A percentile compares a stretch with the other conserved stretches of the same genome.
phyloP scores from a whole-genome alignment of 2,113 vertebrate species.

The Eptesicus fuscus region DNA sequence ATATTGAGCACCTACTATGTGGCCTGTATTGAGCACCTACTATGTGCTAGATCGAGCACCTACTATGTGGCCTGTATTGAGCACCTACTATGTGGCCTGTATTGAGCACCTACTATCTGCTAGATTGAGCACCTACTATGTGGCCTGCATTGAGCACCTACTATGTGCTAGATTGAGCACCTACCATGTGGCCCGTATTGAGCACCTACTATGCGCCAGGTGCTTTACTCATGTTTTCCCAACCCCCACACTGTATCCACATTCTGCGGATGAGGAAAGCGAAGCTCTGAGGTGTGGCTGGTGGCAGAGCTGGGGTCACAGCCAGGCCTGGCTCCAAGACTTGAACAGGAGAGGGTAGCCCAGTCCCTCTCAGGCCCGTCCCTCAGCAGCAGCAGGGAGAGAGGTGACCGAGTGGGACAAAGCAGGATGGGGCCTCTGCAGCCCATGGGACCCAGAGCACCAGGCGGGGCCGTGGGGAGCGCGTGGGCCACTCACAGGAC shows the following conservation, averaged over 20 bases:
- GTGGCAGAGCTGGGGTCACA: not conserved
- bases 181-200: too few species aligned
- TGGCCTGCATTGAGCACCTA: too few species aligned
- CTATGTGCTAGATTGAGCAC: too few species aligned
- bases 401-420: not conserved
- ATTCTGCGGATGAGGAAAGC: not conserved
- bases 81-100: not conserved
- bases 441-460: not conserved
- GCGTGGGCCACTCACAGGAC: slow-evolving; percentile 89
- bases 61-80: not conserved
- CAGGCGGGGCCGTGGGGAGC: not conserved
- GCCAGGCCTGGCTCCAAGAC: not conserved
- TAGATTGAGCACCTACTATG: too few species aligned
- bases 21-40: too few species aligned
- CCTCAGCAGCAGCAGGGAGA: not conserved
- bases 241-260: not conserved
- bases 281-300: not conserved
- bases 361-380: not conserved
- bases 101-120: too few species aligned
- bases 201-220: too few species aligned
- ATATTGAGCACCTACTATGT: too few species aligned
- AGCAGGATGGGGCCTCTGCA: not conserved
- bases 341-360: not conserved
- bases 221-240: not conserved
- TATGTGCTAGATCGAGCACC: too few species aligned